A percentile compares a stretch with the other conserved stretches of the same genome.
Evolutionary conservation across 2,888 invertebrate species (phyloP).

Genomic region (Tineola bisselliella): DNA sequence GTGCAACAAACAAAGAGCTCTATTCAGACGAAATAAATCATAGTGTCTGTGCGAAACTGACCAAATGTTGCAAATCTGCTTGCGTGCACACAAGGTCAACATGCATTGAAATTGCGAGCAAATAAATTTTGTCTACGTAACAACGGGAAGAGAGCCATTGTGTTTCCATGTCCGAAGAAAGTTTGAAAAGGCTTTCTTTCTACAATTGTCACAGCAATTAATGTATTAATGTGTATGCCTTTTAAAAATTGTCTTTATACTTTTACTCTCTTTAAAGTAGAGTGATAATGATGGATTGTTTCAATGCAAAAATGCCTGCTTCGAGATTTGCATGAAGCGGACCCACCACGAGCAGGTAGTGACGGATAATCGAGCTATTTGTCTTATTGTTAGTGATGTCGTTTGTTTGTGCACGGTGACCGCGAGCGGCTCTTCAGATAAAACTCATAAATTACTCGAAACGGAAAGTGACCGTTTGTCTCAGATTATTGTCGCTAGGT

Average conservation of each 20-base stretch:
- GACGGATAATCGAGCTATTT: slow-evolving; percentile 62
- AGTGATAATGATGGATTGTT: slow-evolving; percentile 41
- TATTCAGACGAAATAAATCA: slow-evolving; percentile 41
- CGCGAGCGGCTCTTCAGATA: slow-evolving; percentile 59
- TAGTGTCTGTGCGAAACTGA: slow-evolving; percentile 44
- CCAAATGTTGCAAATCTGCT: slow-evolving; percentile 50
- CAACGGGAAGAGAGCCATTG: slow-evolving; percentile 27
- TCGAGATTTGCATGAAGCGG: slow-evolving; percentile 45
- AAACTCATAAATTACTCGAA: slow-evolving; percentile 61
- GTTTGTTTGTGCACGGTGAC: slow-evolving; percentile 60
- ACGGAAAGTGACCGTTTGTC: slow-evolving; percentile 48
- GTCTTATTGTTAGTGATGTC: slow-evolving; percentile 63
- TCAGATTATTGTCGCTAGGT: slow-evolving; percentile 43
- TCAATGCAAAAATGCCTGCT: slow-evolving; percentile 28
- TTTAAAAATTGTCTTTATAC: slow-evolving; percentile 37
- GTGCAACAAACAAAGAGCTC: neutral
- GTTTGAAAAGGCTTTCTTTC: slow-evolving; percentile 46
- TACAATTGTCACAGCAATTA: slow-evolving; percentile 48
- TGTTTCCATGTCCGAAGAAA: slow-evolving; percentile 29
- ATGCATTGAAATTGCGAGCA: slow-evolving; percentile 36
- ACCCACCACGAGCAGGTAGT: slow-evolving; percentile 60
- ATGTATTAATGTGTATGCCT: slow-evolving; percentile 49
- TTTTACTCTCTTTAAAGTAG: slow-evolving; percentile 51
- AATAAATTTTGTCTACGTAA: slow-evolving; percentile 28
- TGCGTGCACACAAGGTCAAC: slow-evolving; percentile 46